Conservation (phyloP, 2,113 vertebrate genomes). For the Saccopteryx bilineata region DNA sequence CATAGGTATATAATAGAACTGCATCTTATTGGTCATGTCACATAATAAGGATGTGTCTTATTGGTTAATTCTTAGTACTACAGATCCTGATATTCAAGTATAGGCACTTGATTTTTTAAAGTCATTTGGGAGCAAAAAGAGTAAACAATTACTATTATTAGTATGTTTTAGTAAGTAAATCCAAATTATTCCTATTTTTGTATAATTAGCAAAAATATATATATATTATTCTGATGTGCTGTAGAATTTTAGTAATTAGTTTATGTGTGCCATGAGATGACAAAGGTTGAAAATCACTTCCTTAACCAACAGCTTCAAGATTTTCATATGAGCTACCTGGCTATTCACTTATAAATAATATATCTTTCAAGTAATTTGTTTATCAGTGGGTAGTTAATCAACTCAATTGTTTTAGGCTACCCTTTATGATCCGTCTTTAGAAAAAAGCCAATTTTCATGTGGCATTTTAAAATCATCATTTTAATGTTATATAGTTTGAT, state of each 20-base stretch:
- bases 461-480: slow-evolving; percentile 53
- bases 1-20: no score
- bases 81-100: neutral
- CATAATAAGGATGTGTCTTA: neutral
- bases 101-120: neutral
- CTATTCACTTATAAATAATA: slow-evolving; percentile 16
- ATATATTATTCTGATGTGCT: neutral
- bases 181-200: neutral
- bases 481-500: neutral
- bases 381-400: neutral
- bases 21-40: neutral
- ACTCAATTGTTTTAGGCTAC: neutral
- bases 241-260: neutral
- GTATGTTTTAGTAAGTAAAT: neutral
- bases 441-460: slow-evolving; percentile 45
- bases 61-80: neutral
- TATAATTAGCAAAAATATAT: neutral
- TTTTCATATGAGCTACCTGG: neutral
- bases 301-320: neutral
- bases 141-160: neutral
- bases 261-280: no score
- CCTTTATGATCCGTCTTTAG: slow-evolving; percentile 7
- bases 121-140: neutral
- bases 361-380: neutral
- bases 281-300: neutral